Evolutionary conservation across 2,113 vertebrate species (phyloP), one percentile per base, ranked within the genome.

Genomic region (Hippocampus mohnikei): DNA sequence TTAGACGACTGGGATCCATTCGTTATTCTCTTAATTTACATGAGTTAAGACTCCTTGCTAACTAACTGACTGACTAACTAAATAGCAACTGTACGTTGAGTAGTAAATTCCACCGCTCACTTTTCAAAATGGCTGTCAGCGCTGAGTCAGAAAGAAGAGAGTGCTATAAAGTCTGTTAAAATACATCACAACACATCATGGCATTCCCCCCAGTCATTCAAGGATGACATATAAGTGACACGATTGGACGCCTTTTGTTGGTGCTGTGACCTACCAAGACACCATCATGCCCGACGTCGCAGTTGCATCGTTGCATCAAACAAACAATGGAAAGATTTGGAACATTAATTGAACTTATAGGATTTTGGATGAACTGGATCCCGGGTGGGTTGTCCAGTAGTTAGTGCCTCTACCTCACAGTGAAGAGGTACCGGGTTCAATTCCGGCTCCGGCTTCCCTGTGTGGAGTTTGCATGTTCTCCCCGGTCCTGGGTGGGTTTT

Each of bases 121-220:
- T 40, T 40, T n/a, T 21, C 9, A 46, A 64, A 64, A 46, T 46
- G 41, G 41, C 40, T 65, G 62, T 42, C 62, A 21, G 27, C 20
- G 4, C 1, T 5, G 41, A 44, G 41, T 65, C n/a, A 15, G 40
- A 59, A 27, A 25, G 21, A 23, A 40, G 20, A n/a, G 11, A 23
- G 41, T 41, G 16, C 37, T 11, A 5, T 12, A 5, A 61, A 41
- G n/a, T 27, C 13, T 37, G 18, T 60, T 40, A 33, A 42, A 60
- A 33, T 44, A 64, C 62, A 12, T 48, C 63, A 65, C 42, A 48
- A 27, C 27, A 60, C 58, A 60, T 60, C 58, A 60, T 60, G 42
- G 13, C 15, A 8, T 4, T 3, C 5, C 7, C 13, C 23, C 29
- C 13, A 16, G 13, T 46, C 27, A 27, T 11, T 2, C 1, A 23